Evolutionary conservation across 2,113 vertebrate species (phyloP).

Genomic region (Tichodroma muraria): DNA sequence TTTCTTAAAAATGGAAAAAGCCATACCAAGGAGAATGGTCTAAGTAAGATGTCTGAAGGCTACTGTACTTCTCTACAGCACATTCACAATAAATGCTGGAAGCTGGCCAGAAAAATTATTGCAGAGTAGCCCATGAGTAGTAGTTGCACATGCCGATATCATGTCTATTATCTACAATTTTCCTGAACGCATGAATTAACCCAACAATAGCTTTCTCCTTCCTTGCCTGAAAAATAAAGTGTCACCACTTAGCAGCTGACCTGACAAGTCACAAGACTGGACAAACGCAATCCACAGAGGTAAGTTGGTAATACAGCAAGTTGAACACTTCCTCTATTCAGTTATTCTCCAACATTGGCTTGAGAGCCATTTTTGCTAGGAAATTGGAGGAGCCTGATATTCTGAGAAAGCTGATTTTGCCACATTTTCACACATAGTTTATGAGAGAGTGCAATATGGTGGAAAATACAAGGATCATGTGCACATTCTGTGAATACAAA

Average conservation of each 20-base stretch:
- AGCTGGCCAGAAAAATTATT: background rate
- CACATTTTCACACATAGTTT: background rate
- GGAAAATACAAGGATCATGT: background rate
- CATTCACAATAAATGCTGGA: background rate
- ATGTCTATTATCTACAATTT: background rate
- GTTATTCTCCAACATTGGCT: background rate
- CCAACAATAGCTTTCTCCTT: background rate
- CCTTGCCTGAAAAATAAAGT: background rate
- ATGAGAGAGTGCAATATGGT: background rate
- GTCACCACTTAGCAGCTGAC: background rate
- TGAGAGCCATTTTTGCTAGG: background rate
- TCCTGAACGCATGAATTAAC: slow-evolving; percentile 10
- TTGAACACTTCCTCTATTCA: background rate
- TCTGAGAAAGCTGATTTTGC: background rate
- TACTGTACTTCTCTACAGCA: background rate
- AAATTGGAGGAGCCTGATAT: background rate
- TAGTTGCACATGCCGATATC: background rate
- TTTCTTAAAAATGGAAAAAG: background rate
- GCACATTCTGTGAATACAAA: background rate
- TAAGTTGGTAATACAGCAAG: background rate
- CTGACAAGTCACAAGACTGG: background rate
- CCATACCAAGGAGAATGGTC: background rate
- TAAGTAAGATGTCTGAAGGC: background rate
- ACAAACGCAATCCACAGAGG: background rate
- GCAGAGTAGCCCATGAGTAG: background rate